These are phyloP conservation scores for Macrocentrus cingulum DNA, from an alignment of 1,140 invertebrate genomes.

Conservation along the genomic window DNA sequence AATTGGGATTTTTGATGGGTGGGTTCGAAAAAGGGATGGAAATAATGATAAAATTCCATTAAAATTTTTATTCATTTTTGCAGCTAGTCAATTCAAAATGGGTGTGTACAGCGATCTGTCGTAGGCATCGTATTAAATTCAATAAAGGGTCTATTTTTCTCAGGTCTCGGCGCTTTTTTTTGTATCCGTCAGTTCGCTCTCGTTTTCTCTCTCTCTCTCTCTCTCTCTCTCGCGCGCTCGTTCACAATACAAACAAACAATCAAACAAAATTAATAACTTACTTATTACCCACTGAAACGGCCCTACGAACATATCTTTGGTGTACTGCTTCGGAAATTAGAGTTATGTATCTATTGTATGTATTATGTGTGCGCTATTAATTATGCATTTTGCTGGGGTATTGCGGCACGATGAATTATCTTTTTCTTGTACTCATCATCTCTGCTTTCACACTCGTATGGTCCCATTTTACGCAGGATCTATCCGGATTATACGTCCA, in stretches of 20 bases:
- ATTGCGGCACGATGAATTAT: conserved; percentile 33
- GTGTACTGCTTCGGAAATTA: conserved; percentile 44
- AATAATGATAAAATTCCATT: not conserved
- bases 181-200: no score
- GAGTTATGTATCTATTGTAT: conserved; percentile 34
- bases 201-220: conserved; percentile 23
- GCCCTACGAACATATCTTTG: conserved; percentile 47
- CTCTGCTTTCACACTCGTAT: conserved; percentile 16
- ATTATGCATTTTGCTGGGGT: conserved; percentile 39
- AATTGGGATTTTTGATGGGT: no score
- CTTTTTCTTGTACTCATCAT: conserved; percentile 18
- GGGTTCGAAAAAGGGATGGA: no score
- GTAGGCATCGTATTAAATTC: conserved; percentile 31
- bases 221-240: not conserved
- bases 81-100: conserved; percentile 26
- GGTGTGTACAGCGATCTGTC: conserved; percentile 35
- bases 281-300: conserved; percentile 33
- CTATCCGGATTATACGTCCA: no score
- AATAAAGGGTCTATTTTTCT: conserved; percentile 19
- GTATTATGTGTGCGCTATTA: conserved; percentile 35
- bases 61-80: conserved; percentile 15
- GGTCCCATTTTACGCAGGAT: no score
- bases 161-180: conserved; percentile 31
- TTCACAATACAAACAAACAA: conserved; percentile 14
- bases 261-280: conserved; percentile 25